phyloP scores from a whole-genome alignment of 2,888 invertebrate genomes.

The Zaprionus lineosus region DNA sequence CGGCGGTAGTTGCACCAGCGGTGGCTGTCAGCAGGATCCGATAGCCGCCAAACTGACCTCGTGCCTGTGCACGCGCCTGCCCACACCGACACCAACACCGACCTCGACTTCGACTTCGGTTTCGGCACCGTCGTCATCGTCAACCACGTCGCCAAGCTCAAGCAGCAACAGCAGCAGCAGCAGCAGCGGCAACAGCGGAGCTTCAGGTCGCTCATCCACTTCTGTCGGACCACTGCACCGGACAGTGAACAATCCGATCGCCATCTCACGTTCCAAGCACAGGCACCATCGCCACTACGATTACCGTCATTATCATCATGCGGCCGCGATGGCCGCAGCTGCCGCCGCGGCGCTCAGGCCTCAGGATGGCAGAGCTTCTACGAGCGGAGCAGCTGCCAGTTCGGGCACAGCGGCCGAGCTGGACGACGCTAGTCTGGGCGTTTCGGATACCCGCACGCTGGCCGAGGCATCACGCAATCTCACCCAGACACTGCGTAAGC shows the following conservation, averaged over 20 bases:
- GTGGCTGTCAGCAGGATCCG: constrained; percentile 80
- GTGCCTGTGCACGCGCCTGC: constrained; percentile 82
- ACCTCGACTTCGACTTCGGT: neutral
- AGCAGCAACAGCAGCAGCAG: constrained; percentile 14
- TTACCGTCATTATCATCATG: constrained; percentile 79
- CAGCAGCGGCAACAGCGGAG: neutral
- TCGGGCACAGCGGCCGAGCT: constrained; percentile 49
- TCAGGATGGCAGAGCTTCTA: constrained; percentile 10
- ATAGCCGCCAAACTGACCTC: constrained; percentile 83
- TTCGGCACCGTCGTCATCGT: constrained; percentile 7
- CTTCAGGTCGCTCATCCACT: too few species aligned
- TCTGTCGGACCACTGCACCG: constrained; percentile 68
- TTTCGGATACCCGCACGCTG: constrained; percentile 88
- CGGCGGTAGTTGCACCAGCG: constrained; percentile 31
- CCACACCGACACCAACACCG: constrained; percentile 13
- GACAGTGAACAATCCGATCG: constrained; percentile 81
- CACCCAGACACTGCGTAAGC: constrained; percentile 94
- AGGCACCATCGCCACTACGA: constrained; percentile 81
- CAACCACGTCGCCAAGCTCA: too few species aligned
- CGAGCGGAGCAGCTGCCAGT: constrained; percentile 15
- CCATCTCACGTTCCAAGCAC: constrained; percentile 72
- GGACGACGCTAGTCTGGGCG: constrained; percentile 81
- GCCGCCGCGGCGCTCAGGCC: constrained; percentile 20
- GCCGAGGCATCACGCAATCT: constrained; percentile 95
- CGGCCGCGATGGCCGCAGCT: constrained; percentile 33